Conservation (phyloP, 2,113 vertebrate species). For the Numida meleagris region DNA sequence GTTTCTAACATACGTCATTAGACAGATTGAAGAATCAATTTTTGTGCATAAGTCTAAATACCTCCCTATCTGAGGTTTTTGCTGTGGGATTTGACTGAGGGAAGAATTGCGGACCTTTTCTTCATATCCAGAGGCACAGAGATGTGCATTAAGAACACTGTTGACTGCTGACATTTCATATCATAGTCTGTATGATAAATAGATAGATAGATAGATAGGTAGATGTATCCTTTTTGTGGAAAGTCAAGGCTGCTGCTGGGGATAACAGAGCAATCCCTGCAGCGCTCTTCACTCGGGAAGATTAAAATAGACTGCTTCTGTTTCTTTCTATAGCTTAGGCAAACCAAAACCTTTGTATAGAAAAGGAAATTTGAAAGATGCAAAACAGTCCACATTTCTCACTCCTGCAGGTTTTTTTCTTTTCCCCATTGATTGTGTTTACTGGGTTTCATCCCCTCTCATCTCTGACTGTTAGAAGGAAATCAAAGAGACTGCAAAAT, state of each 20-base stretch:
- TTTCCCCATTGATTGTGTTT: neutral
- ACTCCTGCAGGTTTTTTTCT: neutral
- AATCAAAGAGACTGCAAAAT: conserved; percentile 36
- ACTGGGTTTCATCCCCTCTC: neutral
- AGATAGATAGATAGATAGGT: neutral
- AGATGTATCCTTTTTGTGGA: conserved; percentile 2
- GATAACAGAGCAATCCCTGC: conserved; percentile 50
- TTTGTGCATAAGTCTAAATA: conserved; percentile 15
- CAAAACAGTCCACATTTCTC: neutral
- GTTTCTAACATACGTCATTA: conserved; percentile 55
- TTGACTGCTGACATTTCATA: neutral
- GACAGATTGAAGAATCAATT: conserved; percentile 18
- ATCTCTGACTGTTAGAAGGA: neutral
- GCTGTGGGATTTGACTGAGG: neutral
- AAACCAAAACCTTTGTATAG: conserved; percentile 39
- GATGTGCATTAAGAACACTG: neutral
- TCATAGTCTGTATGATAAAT: neutral
- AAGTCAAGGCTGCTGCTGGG: conserved; percentile 40
- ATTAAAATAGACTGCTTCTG: conserved; percentile 63
- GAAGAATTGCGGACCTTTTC: neutral
- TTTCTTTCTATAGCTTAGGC: conserved; percentile 46
- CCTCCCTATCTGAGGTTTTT: conserved; percentile 10
- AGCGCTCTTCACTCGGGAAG: neutral
- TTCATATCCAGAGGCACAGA: neutral
- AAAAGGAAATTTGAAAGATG: conserved; percentile 1